phyloP scores from a whole-genome alignment of 2,797 vertebrate genomes.

The Ibycter americanus region DNA sequence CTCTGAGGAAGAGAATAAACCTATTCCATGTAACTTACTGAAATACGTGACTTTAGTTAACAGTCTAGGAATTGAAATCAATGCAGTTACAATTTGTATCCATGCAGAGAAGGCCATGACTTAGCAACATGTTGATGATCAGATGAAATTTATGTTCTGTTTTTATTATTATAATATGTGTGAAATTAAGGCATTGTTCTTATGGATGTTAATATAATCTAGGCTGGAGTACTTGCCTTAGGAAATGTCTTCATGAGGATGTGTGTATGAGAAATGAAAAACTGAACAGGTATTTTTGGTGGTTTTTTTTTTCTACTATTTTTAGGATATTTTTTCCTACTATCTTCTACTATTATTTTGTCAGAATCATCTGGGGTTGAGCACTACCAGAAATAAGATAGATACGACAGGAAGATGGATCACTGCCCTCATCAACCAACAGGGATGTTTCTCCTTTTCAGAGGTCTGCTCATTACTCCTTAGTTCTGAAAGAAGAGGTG shows the following conservation, averaged over 20 bases:
- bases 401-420: conserved; percentile 42
- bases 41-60: not conserved
- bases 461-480: not conserved
- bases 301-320: not conserved
- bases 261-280: not conserved
- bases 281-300: not conserved
- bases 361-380: not conserved
- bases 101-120: not conserved
- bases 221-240: not conserved
- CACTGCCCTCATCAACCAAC: not conserved
- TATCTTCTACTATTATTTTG: not conserved
- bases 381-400: not conserved
- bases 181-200: not conserved
- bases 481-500: not conserved
- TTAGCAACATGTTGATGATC: not conserved
- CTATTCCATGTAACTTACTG: not conserved
- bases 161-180: not conserved
- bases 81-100: not conserved
- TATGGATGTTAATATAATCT: not conserved
- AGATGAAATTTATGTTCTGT: not conserved
- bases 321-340: not conserved
- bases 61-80: not conserved
- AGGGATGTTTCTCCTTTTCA: not conserved
- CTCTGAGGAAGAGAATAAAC: not conserved
- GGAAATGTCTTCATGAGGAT: not conserved